Evolutionary conservation across 2,888 invertebrate genomes (phyloP).

Genomic region (Epinotia brunnichana): DNA sequence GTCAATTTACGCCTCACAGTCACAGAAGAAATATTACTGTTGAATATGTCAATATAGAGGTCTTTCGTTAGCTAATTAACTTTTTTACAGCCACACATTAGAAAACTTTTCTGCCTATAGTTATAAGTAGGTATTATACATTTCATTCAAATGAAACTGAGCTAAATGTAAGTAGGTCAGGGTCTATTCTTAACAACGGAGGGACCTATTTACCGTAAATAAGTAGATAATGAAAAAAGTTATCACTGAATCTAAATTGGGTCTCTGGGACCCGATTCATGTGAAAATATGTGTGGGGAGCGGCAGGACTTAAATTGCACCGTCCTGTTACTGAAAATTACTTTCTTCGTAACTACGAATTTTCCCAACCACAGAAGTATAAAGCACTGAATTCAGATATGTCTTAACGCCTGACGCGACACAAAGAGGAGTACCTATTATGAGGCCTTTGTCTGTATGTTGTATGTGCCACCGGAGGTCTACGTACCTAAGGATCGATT

Average conservation of each 20-base stretch:
- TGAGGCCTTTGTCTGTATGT: no score
- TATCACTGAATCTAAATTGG: conserved; percentile 44
- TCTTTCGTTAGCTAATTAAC: no score
- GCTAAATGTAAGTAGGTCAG: conserved; percentile 29
- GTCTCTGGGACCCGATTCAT: conserved; percentile 42
- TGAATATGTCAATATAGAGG: no score
- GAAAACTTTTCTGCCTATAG: no score
- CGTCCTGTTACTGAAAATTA: conserved; percentile 42
- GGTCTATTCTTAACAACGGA: conserved; percentile 29
- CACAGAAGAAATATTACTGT: no score
- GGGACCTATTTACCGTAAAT: conserved; percentile 41
- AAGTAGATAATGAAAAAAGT: conserved; percentile 43
- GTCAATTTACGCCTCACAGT: no score
- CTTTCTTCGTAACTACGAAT: conserved; percentile 38
- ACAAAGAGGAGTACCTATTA: no score
- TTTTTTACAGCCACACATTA: no score
- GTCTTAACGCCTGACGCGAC: neutral
- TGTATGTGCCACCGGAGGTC: no score
- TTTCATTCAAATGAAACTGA: neutral
- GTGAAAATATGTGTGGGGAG: conserved; percentile 42
- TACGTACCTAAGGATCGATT: no score
- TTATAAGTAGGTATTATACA: no score
- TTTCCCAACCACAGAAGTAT: conserved; percentile 25
- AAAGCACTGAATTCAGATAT: conserved; percentile 21
- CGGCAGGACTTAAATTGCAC: conserved; percentile 41